Percentiles rank a stretch among this genome's conserved stretches.
Evolutionary conservation across 2,888 invertebrate species (phyloP).

Genomic region (Opisthograptis luteolata): DNA sequence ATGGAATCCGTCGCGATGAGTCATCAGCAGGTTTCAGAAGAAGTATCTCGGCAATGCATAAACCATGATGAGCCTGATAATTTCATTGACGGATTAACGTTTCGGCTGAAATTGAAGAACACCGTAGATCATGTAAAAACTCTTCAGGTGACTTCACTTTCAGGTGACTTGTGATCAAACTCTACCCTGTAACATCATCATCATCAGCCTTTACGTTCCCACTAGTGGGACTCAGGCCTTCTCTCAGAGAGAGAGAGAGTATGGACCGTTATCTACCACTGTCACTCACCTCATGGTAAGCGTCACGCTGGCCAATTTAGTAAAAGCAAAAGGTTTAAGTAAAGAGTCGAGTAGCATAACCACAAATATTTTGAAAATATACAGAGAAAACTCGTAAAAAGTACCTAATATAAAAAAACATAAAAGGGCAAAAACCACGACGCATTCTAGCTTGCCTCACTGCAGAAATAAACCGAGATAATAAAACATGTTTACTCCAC

Average conservation of each 20-base stretch:
- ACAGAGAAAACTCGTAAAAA: neutral
- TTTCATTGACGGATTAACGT: slow-evolving; percentile 19
- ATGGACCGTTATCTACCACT: no score
- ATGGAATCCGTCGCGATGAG: slow-evolving; percentile 26
- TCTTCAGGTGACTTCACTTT: no score
- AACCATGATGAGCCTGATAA: slow-evolving; percentile 21
- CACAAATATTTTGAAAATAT: no score
- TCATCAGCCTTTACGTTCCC: no score
- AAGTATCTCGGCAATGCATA: slow-evolving; percentile 16
- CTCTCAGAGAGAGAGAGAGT: no score
- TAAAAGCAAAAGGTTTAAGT: no score
- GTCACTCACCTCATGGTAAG: no score
- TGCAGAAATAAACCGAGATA: slow-evolving; percentile 13
- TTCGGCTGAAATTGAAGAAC: slow-evolving; percentile 4
- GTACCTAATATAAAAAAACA: neutral
- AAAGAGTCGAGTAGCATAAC: no score
- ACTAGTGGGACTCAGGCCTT: no score
- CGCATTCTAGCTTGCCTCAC: neutral
- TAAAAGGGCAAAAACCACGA: neutral
- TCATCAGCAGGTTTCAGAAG: slow-evolving; percentile 24
- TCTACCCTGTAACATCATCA: no score
- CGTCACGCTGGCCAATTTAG: no score
- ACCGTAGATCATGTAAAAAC: neutral
- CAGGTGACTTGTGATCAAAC: no score
- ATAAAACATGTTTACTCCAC: slow-evolving; percentile 1